phyloP scores from a whole-genome alignment of 2,888 invertebrate species.

The Yponomeuta malinellus region DNA sequence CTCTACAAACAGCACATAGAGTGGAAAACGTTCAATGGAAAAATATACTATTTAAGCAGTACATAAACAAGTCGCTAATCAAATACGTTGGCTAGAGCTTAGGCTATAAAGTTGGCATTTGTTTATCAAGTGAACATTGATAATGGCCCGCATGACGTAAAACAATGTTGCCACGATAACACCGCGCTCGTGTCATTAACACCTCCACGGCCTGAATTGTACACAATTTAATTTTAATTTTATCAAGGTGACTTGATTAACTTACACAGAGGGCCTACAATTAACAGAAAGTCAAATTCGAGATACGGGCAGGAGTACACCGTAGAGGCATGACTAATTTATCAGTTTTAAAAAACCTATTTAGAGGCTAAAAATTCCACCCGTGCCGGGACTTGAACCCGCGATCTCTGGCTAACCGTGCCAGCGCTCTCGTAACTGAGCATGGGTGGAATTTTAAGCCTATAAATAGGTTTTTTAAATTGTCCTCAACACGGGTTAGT shows the following conservation, averaged over 20 bases:
- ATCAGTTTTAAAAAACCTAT: too few species aligned
- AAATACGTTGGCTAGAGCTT: neutral
- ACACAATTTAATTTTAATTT: slow-evolving; percentile 4
- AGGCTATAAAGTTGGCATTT: slow-evolving; percentile 2
- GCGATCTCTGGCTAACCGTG: too few species aligned
- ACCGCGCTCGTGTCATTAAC: slow-evolving; percentile 16
- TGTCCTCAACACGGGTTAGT: too few species aligned
- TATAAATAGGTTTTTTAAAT: too few species aligned
- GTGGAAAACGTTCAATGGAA: neutral
- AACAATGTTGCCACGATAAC: slow-evolving; percentile 1
- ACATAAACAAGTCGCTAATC: neutral
- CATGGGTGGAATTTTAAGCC: too few species aligned
- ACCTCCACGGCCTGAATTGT: slow-evolving; percentile 3
- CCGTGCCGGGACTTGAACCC: too few species aligned
- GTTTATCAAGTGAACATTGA: slow-evolving; percentile 4
- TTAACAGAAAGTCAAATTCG: neutral
- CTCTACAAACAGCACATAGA: neutral
- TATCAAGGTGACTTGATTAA: slow-evolving; percentile 14
- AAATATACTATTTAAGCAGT: neutral
- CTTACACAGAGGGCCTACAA: neutral
- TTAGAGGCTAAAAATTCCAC: too few species aligned
- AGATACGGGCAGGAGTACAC: neutral
- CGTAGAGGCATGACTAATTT: too few species aligned
- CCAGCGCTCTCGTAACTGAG: too few species aligned
- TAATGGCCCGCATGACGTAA: slow-evolving; percentile 14